Conservation (phyloP, 2,113 vertebrate species). For the Cyphomyrus plagiostoma region DNA sequence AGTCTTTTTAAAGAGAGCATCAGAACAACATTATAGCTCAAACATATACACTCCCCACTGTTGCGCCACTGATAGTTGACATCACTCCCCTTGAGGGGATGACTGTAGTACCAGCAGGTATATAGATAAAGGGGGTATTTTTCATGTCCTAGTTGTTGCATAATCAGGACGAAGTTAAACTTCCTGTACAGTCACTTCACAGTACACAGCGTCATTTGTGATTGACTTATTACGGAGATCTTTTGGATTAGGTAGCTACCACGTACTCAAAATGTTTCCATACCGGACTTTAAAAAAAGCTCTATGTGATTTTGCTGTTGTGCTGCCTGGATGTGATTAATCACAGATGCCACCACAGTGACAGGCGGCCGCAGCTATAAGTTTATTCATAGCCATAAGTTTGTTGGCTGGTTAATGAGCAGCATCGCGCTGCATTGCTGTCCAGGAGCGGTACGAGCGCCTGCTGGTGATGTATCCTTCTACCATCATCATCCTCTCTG, state of each 20-base stretch:
- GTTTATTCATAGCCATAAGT: background rate
- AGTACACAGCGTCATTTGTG: background rate
- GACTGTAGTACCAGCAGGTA: background rate
- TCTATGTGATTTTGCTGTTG: background rate
- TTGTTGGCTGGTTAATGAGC: background rate
- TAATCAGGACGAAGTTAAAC: background rate
- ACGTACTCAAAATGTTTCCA: background rate
- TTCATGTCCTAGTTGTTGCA: background rate
- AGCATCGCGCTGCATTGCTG: background rate
- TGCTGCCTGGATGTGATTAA: background rate
- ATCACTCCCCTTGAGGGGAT: background rate
- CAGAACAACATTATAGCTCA: background rate
- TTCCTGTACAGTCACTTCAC: background rate
- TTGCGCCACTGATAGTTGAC: slow-evolving; percentile 14
- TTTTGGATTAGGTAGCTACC: background rate
- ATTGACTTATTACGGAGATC: background rate
- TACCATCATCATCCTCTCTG: slow-evolving; percentile 83
- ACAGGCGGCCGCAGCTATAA: background rate
- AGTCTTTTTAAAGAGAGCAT: background rate
- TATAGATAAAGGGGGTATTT: background rate
- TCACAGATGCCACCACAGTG: background rate
- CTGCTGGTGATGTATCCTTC: slow-evolving; percentile 81
- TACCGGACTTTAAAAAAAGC: background rate
- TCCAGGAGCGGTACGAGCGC: slow-evolving; percentile 78
- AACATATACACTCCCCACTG: background rate